These are phyloP conservation scores for Pachyuromys duprasi DNA, from an alignment of 2,797 vertebrate species.

Conservation along the genomic window DNA sequence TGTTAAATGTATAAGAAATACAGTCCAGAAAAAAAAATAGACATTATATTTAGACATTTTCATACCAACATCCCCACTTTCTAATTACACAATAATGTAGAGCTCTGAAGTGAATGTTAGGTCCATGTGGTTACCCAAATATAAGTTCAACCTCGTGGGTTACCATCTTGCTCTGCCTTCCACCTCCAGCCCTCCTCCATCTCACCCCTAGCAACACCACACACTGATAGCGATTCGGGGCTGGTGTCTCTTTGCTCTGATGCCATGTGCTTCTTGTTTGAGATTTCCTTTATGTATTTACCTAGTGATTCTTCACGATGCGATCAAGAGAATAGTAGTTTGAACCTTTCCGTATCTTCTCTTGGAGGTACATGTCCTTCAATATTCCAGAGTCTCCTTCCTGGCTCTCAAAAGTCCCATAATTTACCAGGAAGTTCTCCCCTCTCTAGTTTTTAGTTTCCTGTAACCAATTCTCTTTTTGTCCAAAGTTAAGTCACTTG, in stretches of 20 bases:
- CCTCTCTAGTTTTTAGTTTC: background rate
- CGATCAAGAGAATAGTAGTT: background rate
- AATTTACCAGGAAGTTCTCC: background rate
- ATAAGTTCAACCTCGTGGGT: background rate
- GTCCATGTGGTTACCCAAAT: background rate
- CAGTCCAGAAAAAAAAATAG: background rate
- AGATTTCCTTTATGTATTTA: background rate
- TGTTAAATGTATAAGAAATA: background rate
- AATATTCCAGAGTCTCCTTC: background rate
- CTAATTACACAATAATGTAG: background rate
- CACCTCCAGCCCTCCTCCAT: background rate
- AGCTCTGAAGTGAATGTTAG: background rate
- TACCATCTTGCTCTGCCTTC: background rate
- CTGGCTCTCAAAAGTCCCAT: no score
- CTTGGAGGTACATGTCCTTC: background rate
- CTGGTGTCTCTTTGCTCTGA: background rate
- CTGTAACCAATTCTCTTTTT: background rate
- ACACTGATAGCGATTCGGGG: background rate
- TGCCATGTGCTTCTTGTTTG: background rate
- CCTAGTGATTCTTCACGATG: background rate
- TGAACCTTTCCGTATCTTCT: background rate
- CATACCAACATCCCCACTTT: background rate
- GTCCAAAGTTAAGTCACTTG: conserved; percentile 27
- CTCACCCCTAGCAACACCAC: background rate
- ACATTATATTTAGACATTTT: background rate